Evolutionary conservation across 2,888 invertebrate genomes (phyloP), one percentile per base, ranked within the genome.

Genomic region (Andrena chrysosceles): DNA sequence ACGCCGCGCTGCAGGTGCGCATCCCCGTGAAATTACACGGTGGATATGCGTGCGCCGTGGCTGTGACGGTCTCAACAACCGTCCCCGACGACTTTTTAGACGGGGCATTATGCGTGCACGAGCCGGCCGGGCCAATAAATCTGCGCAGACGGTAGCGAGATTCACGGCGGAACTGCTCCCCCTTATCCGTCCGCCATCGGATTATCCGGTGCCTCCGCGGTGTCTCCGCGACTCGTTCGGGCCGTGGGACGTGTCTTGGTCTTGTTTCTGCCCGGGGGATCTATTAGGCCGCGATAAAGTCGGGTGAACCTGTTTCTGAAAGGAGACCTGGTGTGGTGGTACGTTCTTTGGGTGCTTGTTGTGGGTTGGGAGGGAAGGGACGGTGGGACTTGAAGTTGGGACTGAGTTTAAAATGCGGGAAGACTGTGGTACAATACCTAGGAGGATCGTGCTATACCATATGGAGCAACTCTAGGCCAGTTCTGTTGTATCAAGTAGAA

Each of bases 1-100:
- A 85, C 79, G 79, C 62, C 77, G 71, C 23, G 79, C 67, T 81
- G 81, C 77, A 81, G 78, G 74, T 74, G 83, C 77, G 68, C 80
- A 64, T 49, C 62, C 23, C 74, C 81, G 81, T 77, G 81, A 87
- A 85, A 87, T 87, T 85, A 77, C 85, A 76, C 75, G 73, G 77
- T 62, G 77, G 70, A 49, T 76, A 73, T 82, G 48, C 76, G 77
- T 80, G 82, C 80, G 80, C 73, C 78, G 74, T 66, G 84, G 42
- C 42, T 52, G 86, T 86, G 70, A 84, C 84, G 83, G 23, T 56
- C 75, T 67, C 64, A 63, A 49, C 54, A 29, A 26, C 23, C 63
- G 70, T 67, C 48, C 35, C 35, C 31, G 74, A 48, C 16, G 49
- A 62, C 66, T 79, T 75, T 85, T 77, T 60, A 64, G 35, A 42